Base-by-base conservation (phyloP, 2,797 vertebrate species). In the Pachyuromys duprasi region DNA sequence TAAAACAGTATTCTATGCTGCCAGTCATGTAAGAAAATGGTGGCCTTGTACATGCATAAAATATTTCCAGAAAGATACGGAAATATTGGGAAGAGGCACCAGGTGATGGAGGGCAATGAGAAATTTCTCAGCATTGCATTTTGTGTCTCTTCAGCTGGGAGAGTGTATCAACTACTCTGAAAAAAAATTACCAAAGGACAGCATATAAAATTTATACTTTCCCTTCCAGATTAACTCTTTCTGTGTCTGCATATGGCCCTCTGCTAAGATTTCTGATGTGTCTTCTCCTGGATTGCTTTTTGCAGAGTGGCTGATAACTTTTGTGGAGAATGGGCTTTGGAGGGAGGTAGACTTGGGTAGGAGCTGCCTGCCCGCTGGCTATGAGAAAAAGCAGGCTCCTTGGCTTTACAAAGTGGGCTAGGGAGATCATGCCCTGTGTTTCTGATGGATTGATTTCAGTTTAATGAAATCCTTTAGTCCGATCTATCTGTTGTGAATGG, bases 111-210 rank as follows among this genome's bases (percentile, higher is more conserved):
- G 24, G 69, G 55, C 55, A 12, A 24, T 78, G 5, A 88, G 45
- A 78, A 69, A 79, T 75, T 90, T 84, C 55, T 72, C 12, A 42
- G 60, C 90, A 96, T 42, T 84, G 60, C 0, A 9, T 83, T 94
- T 93, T 53, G 2, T 93, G 49, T 93, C 42, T 92, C 93, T 84
- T 67, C 72, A 95, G 45, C 36, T 20, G 81, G 63, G 20, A 87
- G 80, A 91, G 70, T 80, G 1, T 67, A 76, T 62, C 88, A 78
- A 69, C 11, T 26, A 89, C 45, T 72, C 45, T 62, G 60, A 15
- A 81, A 84, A 45, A 78, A 78, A 0, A 70, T 31, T 26, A 39
- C 39, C 87, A 69, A 20, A 78, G 74, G 92, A 36, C 2, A 81
- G 33, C 33, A 22, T 33, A 39, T 72, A 76, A 84, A 93, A 53